phyloP scores from a whole-genome alignment of 2,113 vertebrate species.

The Phalacrocorax aristotelis region DNA sequence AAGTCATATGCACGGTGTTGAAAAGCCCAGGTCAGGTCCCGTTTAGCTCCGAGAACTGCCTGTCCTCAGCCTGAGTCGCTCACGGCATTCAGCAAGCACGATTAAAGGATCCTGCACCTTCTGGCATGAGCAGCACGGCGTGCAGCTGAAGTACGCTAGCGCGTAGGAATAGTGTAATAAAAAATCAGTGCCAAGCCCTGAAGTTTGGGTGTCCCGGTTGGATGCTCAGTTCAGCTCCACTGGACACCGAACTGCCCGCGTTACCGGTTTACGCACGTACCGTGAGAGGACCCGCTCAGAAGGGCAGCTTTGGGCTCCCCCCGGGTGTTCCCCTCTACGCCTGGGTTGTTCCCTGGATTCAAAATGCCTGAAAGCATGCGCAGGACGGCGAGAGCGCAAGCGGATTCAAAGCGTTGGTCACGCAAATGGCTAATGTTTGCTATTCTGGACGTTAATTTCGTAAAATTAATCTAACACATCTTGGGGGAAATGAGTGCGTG shows the following conservation, averaged over 20 bases:
- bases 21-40: background rate
- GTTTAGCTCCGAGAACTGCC: background rate
- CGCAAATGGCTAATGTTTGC: background rate
- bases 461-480: background rate
- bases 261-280: accelerated
- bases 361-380: background rate
- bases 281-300: accelerated
- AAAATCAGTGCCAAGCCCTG: background rate
- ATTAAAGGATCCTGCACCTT: background rate
- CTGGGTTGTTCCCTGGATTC: background rate
- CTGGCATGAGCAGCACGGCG: background rate
- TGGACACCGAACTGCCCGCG: accelerated
- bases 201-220: background rate
- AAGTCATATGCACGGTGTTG: accelerated
- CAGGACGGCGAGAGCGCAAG: background rate
- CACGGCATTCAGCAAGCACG: too few relatives aligned
- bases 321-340: accelerated
- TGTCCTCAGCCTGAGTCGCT: background rate
- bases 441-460: background rate
- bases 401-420: background rate
- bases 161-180: too few relatives aligned
- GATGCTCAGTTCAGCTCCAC: background rate
- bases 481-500: background rate
- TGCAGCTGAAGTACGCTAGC: accelerated
- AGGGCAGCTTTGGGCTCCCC: background rate